A percentile compares a stretch with the other conserved stretches of the same genome.
phyloP scores from a whole-genome alignment of 2,888 invertebrate genomes.

The Orthonychiurus folsomi region DNA sequence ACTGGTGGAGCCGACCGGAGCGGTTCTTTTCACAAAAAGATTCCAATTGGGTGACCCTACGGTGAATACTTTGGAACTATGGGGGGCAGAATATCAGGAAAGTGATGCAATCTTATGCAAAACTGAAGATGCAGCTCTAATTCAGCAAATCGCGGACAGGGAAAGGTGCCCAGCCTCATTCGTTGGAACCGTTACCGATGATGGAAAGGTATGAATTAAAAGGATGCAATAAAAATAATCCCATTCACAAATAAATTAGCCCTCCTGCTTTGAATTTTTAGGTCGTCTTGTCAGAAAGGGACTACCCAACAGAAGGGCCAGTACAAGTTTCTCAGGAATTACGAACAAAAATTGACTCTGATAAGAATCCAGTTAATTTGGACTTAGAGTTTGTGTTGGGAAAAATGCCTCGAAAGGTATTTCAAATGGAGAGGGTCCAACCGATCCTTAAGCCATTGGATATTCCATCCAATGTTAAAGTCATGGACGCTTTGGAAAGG shows the following conservation, averaged over 20 bases:
- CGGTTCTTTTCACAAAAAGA: conserved; percentile 72
- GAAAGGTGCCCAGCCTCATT: conserved; percentile 89
- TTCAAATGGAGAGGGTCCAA: conserved; percentile 52
- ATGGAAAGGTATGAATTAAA: conserved; percentile 64
- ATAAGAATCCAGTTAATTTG: conserved; percentile 70
- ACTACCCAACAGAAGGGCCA: conserved; percentile 19
- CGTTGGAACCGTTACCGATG: conserved; percentile 84
- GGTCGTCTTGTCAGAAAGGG: conserved; percentile 34
- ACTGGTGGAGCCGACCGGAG: conserved; percentile 88
- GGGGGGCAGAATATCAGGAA: conserved; percentile 98
- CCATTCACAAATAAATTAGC: conserved; percentile 22
- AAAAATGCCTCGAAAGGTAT: conserved; percentile 72
- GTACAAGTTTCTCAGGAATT: conserved; percentile 26
- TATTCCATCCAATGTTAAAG: conserved; percentile 53
- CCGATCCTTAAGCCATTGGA: conserved; percentile 49
- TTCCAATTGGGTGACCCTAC: conserved; percentile 92
- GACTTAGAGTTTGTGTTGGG: conserved; percentile 82
- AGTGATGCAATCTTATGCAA: conserved; percentile 80
- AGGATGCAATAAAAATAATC: conserved; percentile 24
- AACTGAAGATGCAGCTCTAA: conserved; percentile 54
- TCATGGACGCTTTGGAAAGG: conserved; percentile 60
- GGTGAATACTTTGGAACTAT: conserved; percentile 81
- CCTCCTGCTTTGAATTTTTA: conserved; percentile 15
- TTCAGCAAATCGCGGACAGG: conserved; percentile 65
- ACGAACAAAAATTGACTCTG: conserved; percentile 41